phyloP scores from a whole-genome alignment of 2,113 vertebrate species.

The Cygnus atratus region DNA sequence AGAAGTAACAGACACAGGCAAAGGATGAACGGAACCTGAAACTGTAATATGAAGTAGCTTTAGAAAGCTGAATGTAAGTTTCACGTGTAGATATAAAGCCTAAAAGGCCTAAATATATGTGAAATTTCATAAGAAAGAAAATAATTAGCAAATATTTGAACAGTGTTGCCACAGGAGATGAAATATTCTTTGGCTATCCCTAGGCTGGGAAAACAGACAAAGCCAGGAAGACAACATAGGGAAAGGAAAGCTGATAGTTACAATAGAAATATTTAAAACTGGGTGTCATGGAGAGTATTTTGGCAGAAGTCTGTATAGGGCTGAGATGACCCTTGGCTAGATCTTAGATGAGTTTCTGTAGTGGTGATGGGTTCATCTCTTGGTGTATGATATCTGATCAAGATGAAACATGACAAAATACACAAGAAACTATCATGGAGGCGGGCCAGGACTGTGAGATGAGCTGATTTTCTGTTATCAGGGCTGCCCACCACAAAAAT shows the following conservation, averaged over 20 bases:
- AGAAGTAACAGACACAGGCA: not conserved
- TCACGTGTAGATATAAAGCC: not conserved
- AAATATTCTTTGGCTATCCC: not conserved
- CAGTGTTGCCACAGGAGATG: not conserved
- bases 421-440: not conserved
- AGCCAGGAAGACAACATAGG: not conserved
- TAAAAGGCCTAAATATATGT: not conserved
- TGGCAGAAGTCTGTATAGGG: not conserved
- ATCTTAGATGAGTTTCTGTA: not conserved
- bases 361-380: not conserved
- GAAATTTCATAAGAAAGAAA: not conserved
- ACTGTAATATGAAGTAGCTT: not conserved
- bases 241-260: not conserved
- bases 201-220: not conserved
- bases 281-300: not conserved
- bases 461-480: fast-evolving
- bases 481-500: not conserved
- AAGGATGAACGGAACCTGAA: not conserved
- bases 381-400: not conserved
- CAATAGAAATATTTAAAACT: not conserved
- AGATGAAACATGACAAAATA: not conserved
- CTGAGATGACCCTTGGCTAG: not conserved
- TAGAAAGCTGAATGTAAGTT: not conserved
- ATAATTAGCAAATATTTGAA: not conserved
- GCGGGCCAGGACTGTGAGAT: not conserved